Percentiles rank a stretch among this genome's conserved stretches.
Conservation (phyloP, 1,140 invertebrate species). For the Caenorhabditis inopinata region DNA sequence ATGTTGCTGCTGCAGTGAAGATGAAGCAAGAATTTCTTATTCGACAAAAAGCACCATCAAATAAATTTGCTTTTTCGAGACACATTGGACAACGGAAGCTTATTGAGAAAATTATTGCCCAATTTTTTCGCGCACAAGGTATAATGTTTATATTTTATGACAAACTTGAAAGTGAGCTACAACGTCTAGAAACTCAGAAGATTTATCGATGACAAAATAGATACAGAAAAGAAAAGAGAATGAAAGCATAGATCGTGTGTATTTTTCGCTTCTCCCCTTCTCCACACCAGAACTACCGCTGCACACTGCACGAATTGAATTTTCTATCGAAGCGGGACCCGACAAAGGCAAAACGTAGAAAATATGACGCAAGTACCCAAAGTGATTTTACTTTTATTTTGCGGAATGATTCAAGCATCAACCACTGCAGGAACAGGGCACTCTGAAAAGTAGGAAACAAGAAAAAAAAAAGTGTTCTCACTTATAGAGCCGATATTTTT, state of each 20-base stretch:
- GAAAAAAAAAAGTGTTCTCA: too few species aligned
- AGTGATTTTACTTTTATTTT: background rate
- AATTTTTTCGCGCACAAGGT: background rate
- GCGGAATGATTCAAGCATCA: background rate
- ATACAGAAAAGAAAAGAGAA: background rate
- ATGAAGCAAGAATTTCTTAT: too few species aligned
- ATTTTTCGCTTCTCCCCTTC: constrained; percentile 5
- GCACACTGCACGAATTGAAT: constrained; percentile 16
- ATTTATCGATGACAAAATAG: background rate
- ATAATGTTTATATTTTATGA: background rate
- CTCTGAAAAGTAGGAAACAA: too few species aligned
- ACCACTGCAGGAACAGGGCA: too few species aligned
- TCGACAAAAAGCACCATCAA: too few species aligned
- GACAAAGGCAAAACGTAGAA: constrained; percentile 1
- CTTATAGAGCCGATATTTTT: too few species aligned
- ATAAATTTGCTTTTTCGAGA: background rate
- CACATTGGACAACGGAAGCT: background rate
- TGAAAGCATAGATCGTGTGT: constrained; percentile 17
- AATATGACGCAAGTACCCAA: background rate
- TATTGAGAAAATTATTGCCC: constrained; percentile 13
- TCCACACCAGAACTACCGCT: constrained; percentile 14
- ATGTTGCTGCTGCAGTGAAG: too few species aligned
- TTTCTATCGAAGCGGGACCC: background rate
- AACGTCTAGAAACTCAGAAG: too few species aligned
- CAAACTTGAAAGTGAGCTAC: too few species aligned